Conservation (phyloP, 2,113 vertebrate species). For the Bos taurus region DNA sequence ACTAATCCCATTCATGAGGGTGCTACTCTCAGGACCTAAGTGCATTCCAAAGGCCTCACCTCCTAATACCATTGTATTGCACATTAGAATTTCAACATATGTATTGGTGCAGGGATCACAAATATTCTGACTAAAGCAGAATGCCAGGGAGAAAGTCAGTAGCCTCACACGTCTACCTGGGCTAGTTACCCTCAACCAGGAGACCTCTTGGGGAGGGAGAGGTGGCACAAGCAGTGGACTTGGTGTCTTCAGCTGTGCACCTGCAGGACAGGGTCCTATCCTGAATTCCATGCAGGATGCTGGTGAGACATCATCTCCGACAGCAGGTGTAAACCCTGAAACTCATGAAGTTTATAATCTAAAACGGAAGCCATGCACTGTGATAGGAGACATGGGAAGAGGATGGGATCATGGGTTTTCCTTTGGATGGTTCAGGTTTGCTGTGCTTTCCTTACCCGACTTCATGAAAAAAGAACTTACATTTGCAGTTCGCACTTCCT, state of each 20-base stretch:
- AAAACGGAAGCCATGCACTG: not conserved
- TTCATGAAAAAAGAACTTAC: not conserved
- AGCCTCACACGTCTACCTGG: not conserved
- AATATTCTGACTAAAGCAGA: not conserved
- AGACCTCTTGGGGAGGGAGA: not conserved
- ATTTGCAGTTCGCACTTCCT: not conserved
- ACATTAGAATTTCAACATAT: not conserved
- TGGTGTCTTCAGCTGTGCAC: not conserved
- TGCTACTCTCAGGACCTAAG: not conserved
- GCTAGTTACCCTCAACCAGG: not conserved
- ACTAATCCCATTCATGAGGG: not conserved
- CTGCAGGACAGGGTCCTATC: not conserved
- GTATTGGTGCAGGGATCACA: not conserved
- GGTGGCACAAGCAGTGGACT: not conserved
- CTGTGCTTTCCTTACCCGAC: not conserved
- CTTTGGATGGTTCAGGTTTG: not conserved
- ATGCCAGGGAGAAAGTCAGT: not conserved
- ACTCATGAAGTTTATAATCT: not conserved
- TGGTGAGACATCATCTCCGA: not conserved
- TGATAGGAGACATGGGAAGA: not conserved
- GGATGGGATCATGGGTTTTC: not conserved
- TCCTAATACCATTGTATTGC: not conserved
- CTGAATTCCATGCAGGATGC: not conserved
- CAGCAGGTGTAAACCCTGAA: not conserved
- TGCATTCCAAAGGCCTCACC: not conserved